phyloP scores from a whole-genome alignment of 2,797 vertebrate genomes.

The Dendrocincla tyrannina region DNA sequence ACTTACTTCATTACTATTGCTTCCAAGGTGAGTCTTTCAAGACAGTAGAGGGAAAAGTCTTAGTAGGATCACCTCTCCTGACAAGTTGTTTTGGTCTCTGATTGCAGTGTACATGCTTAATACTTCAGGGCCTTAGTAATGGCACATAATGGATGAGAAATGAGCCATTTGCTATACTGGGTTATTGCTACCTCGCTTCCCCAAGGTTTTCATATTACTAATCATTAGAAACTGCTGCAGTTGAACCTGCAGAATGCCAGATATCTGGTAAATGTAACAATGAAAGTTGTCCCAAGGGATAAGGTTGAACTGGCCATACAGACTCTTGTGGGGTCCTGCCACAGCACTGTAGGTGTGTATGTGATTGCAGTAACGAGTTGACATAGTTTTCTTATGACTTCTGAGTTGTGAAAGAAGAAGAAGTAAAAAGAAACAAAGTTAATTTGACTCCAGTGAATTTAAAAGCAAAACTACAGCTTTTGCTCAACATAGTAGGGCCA shows the following conservation, averaged over 20 bases:
- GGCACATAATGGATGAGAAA: background rate
- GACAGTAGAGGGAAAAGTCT: background rate
- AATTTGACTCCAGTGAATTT: constrained; percentile 1
- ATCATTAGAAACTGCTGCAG: background rate
- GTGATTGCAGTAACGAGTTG: background rate
- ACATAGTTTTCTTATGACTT: background rate
- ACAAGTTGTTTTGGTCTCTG: background rate
- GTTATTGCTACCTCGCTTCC: constrained; percentile 7
- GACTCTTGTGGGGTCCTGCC: constrained; percentile 15
- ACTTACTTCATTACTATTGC: background rate
- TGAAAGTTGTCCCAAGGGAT: background rate
- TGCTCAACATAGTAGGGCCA: background rate
- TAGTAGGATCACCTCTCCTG: background rate
- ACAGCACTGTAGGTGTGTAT: background rate
- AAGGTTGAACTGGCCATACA: background rate
- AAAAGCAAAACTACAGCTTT: background rate
- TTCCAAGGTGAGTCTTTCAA: background rate
- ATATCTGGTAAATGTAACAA: constrained; percentile 41
- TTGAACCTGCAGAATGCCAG: constrained; percentile 5
- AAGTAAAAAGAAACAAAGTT: background rate
- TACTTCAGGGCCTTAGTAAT: background rate
- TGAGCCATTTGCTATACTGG: background rate
- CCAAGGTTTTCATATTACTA: constrained; percentile 4
- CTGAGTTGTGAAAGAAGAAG: background rate
- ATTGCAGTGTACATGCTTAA: background rate